Evolutionary conservation across 2,797 vertebrate genomes (phyloP).

Genomic region (Crocidura indochinensis): DNA sequence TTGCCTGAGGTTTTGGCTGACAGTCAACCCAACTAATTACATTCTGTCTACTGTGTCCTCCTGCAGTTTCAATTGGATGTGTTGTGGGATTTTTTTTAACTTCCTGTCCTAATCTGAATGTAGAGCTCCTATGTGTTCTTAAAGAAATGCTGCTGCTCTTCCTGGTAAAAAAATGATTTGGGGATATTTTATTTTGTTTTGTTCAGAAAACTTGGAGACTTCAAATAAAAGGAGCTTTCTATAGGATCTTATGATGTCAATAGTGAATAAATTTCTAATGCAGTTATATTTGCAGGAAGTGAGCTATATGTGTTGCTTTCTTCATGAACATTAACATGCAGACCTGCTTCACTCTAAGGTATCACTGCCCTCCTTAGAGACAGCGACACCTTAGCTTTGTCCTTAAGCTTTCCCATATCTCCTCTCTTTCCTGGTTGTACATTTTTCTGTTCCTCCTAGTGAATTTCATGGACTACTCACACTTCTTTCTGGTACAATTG

Average conservation of each 20-base stretch:
- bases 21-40: constrained; percentile 87
- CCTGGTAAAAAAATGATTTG: constrained; percentile 59
- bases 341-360: constrained; percentile 36
- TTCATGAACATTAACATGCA: neutral
- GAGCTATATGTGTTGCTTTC: constrained; percentile 28
- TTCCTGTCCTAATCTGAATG: constrained; percentile 84
- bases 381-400: neutral
- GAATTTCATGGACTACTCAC: neutral
- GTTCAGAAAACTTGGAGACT: constrained; percentile 67
- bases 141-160: constrained; percentile 79
- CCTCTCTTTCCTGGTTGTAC: neutral
- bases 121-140: constrained; percentile 81
- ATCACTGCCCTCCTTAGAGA: constrained; percentile 49
- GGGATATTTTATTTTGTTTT: constrained; percentile 39
- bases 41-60: constrained; percentile 87
- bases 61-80: constrained; percentile 84
- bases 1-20: constrained; percentile 87
- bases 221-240: constrained; percentile 62
- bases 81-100: constrained; percentile 76
- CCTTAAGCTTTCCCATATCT: neutral
- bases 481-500: constrained; percentile 6
- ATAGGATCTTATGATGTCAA: constrained; percentile 47
- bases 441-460: neutral
- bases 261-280: constrained; percentile 44
- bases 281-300: constrained; percentile 17